A percentile compares a stretch with the other conserved stretches of the same genome.
phyloP scores from a whole-genome alignment of 2,888 invertebrate genomes.

The Malthinus flaveolus region DNA sequence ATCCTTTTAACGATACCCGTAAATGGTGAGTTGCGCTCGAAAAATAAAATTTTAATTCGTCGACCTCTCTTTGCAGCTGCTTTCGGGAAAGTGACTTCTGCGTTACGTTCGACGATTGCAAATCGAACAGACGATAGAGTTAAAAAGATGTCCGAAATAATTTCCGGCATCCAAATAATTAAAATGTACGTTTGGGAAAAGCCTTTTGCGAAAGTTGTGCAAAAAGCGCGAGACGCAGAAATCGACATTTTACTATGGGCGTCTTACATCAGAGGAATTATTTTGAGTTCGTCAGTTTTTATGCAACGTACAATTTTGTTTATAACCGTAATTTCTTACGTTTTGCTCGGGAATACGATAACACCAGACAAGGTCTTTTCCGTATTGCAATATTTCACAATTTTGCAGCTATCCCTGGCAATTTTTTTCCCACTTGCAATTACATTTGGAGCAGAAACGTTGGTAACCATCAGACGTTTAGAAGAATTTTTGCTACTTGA shows the following conservation, averaged over 20 bases:
- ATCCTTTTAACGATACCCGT: conserved; percentile 56
- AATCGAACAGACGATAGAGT: conserved; percentile 65
- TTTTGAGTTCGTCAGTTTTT: conserved; percentile 75
- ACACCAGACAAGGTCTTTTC: conserved; percentile 53
- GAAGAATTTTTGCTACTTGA: conserved; percentile 61
- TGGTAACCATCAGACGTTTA: conserved; percentile 59
- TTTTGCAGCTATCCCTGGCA: conserved; percentile 59
- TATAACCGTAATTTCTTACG: conserved; percentile 74
- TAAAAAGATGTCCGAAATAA: conserved; percentile 69
- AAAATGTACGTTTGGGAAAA: conserved; percentile 78
- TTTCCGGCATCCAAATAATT: conserved; percentile 70
- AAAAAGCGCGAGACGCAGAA: conserved; percentile 32
- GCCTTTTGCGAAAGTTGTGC: conserved; percentile 58
- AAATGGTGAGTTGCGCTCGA: conserved; percentile 49
- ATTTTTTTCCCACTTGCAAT: conserved; percentile 64
- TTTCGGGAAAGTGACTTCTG: conserved; percentile 34
- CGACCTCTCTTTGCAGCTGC: conserved; percentile 18
- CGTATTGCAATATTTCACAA: conserved; percentile 57
- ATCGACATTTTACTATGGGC: conserved; percentile 36
- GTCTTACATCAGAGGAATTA: conserved; percentile 68
- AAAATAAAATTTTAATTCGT: background rate
- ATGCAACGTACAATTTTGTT: conserved; percentile 80
- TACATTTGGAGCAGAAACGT: conserved; percentile 62
- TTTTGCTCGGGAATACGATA: conserved; percentile 66
- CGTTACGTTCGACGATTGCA: conserved; percentile 51